Base-by-base conservation (phyloP, 2,888 invertebrate genomes). In the Tachina lurida region DNA sequence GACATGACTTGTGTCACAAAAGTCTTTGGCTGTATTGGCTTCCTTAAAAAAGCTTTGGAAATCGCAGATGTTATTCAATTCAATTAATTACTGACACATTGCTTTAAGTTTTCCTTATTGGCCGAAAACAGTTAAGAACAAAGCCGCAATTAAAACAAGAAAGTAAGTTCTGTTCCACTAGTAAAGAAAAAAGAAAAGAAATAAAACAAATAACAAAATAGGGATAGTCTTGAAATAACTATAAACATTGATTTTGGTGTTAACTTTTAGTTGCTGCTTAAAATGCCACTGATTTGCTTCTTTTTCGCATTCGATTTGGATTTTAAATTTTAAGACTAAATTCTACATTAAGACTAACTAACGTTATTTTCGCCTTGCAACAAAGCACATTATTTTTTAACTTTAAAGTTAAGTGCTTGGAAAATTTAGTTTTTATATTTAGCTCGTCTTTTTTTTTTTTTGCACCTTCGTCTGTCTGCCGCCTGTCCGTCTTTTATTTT, bases 11-110 rank as follows among this genome's bases (percentile, higher is more conserved):
- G 3, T 1, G 17, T 52, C 17, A 17, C 52, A 52, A 10, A 7
- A 10, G 19, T 54, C 4, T 19, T 19, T 8, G 19, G 9, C 17
- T 19, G 10, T 15, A 49, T 49, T 13, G 15, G 58, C 15, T 58
- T 58, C 22, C 56, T 10, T 1, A 19, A 45, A 47, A 49, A 47
- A 3, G 10, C 47, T 60, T 31, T 22, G 22, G 17, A 47, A 56
- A 60, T 60, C 45, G n/a, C 10, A 73, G 89, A 87, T 89, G 90
- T 90, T 91, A 91, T 91, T 91, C 89, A 90, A 91, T 91, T 88
- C 90, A 92, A 92, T 91, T 91, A 91, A 91, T 91, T 92, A 91
- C 91, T 91, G 90, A 92, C 91, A 91, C 91, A 91, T 91, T 90
- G 90, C 84, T 88, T 79, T 81, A 88, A 87, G 87, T 89, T 89